Base-by-base conservation (phyloP, 1,140 invertebrate genomes). In the Amphibalanus amphitrite region DNA sequence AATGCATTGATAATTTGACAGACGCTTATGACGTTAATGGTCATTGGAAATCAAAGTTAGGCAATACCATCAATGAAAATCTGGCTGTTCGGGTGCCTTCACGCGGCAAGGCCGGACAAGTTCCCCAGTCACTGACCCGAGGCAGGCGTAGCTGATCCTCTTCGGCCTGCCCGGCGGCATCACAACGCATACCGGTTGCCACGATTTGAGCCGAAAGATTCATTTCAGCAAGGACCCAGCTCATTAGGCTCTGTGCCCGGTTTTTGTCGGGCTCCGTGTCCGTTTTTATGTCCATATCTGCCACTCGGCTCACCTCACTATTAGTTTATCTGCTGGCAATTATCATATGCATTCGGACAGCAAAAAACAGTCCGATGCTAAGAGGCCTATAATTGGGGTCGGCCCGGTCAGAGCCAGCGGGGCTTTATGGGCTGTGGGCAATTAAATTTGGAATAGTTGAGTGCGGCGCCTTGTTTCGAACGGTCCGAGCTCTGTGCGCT, bases 291-390 rank as follows among this genome's bases (percentile, higher is more conserved):
- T 13, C 47, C 13, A 59, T 13, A 59, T 59, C 47, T 59, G 47
- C 47, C 47, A 59, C 47, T 20, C 47, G 47, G 47, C 47, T 8
- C 47, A 59, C 47, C 47, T 59, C 47, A 20, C 47, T 59, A 59
- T 59, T 59, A 59, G 47, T 59, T 59, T 59, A 59, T 59, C 47
- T 59, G 47, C 47, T 59, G 47, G 47, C 47, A 59, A 59, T 59
- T 59, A 59, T 59, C 47, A 59, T 23, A 59, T 59, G 47, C 47
- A 59, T 59, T 59, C 20, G 47, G 47, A 59, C 13, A 59, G 20
- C 47, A 59, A 59, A 59, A 59, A 59, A 59, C 47, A 20, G 47
- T 20, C 47, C 13, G 23, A 59, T 59, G 47, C 23, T 59, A 59
- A 59, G 23, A 59, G 47, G 47, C 47, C 47, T 20, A 59, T 59